Evolutionary conservation across 2,888 invertebrate species (phyloP).

Genomic region (Nasonovia ribisnigri): DNA sequence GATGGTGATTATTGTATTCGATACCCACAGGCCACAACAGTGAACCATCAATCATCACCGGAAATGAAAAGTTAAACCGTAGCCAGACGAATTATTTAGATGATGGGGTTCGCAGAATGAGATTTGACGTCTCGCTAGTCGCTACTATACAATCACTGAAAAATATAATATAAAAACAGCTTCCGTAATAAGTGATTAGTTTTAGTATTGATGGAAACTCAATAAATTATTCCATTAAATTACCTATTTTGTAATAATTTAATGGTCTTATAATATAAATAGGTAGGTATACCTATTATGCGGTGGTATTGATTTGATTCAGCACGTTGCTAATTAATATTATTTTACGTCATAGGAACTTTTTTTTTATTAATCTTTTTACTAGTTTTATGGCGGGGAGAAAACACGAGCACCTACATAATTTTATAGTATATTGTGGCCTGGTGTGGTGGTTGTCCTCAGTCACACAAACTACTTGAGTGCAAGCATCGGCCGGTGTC

Average conservation of each 20-base stretch:
- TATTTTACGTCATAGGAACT: too few relatives aligned
- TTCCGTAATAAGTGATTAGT: not conserved
- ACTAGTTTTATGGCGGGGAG: too few relatives aligned
- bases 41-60: not conserved
- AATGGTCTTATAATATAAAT: too few relatives aligned
- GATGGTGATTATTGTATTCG: not conserved
- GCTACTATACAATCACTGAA: not conserved
- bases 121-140: not conserved
- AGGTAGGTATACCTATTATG: not conserved
- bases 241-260: not conserved
- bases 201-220: not conserved
- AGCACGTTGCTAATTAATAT: not conserved
- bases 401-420: not conserved
- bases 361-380: too few relatives aligned
- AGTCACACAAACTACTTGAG: too few relatives aligned
- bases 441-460: too few relatives aligned
- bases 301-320: not conserved
- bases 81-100: not conserved
- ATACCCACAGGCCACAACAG: not conserved
- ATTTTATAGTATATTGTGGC: too few relatives aligned
- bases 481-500: too few relatives aligned
- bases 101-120: not conserved
- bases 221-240: not conserved
- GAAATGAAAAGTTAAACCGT: not conserved
- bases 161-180: not conserved